Evolutionary conservation across 2,797 vertebrate genomes (phyloP), one percentile per base, ranked within the genome.

Genomic region (Rhinichthys osculus): DNA sequence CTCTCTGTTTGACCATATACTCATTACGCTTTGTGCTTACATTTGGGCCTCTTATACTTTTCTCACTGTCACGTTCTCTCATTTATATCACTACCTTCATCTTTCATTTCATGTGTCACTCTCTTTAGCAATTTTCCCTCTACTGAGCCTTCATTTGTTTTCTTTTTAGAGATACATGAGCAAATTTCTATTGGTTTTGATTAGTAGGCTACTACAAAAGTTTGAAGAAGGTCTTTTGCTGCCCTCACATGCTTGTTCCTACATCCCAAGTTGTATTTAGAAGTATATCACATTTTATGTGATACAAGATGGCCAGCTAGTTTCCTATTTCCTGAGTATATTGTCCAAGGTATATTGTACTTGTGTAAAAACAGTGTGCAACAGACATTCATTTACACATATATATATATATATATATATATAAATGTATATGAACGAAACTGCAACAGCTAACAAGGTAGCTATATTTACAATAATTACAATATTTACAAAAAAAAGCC

Each of bases 1-100:
- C 50, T 85, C 87, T 90, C 69, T 86, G 81, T 83, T 72, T 86
- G 84, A 83, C 71, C 67, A 81, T 86, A 17, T 85, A 21, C 79
- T 86, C 71, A 78, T 89, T 90, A 86, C 44, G 9, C 30, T 70
- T 30, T 30, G 23, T 21, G 52, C 50, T 72, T 16, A 62, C 27
- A 23, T 40, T 62, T 35, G 42, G 27, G 33, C 30, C 42, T 74
- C 35, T 70, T 47, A 52, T 30, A 16, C 10, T 54, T 83, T 62
- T n/a, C 35, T 59, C 8, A 40, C 54, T 66, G 27, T 44, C 62
- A 57, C 16, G 7, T 13, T 35, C n/a, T 66, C 21, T 83, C 59
- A 23, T 78, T 17, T 77, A 10, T 38, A 59, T 79, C 47, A 6
- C 35, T 50, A 40, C 21, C 74, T 23, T 52, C 23, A 62, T 72